phyloP scores from a whole-genome alignment of 1,140 invertebrate species.

The Macrosteles quadrilineatus region DNA sequence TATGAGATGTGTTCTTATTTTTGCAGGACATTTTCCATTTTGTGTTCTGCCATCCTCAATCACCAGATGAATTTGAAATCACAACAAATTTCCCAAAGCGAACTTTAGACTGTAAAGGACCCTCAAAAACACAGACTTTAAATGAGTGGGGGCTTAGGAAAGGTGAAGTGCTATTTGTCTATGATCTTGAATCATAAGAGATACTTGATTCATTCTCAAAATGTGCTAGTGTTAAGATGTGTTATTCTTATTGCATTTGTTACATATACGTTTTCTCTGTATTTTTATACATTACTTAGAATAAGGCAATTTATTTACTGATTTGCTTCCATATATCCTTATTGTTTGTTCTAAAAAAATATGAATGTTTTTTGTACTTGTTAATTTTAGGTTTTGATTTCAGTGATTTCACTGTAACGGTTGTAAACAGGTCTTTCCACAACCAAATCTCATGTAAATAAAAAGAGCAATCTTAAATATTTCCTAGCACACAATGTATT shows the following conservation, averaged over 20 bases:
- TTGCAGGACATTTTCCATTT: conserved; percentile 90
- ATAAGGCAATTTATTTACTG: not conserved
- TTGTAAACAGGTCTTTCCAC: not conserved
- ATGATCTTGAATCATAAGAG: conserved; percentile 85
- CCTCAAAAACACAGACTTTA: conserved; percentile 61
- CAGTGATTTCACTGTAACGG: not conserved
- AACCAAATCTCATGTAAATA: not conserved
- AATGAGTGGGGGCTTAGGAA: conserved; percentile 79
- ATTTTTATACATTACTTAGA: conserved; percentile 14
- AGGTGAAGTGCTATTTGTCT: conserved; percentile 90
- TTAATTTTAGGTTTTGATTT: conserved; percentile 18
- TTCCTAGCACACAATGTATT: conserved; percentile 12
- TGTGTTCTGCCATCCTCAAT: conserved; percentile 91
- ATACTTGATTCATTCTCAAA: not conserved
- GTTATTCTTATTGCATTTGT: conserved; percentile 23
- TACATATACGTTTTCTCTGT: conserved; percentile 13
- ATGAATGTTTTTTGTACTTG: conserved; percentile 11
- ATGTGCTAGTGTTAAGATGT: conserved; percentile 4
- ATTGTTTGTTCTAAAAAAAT: not conserved
- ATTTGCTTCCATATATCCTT: not conserved
- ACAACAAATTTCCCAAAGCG: conserved; percentile 92
- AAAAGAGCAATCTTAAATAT: conserved; percentile 1
- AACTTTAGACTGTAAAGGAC: conserved; percentile 67
- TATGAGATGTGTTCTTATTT: no score
- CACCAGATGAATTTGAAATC: conserved; percentile 93